Evolutionary conservation across 2,797 vertebrate species (phyloP).

Genomic region (Macropus fuliginosus): DNA sequence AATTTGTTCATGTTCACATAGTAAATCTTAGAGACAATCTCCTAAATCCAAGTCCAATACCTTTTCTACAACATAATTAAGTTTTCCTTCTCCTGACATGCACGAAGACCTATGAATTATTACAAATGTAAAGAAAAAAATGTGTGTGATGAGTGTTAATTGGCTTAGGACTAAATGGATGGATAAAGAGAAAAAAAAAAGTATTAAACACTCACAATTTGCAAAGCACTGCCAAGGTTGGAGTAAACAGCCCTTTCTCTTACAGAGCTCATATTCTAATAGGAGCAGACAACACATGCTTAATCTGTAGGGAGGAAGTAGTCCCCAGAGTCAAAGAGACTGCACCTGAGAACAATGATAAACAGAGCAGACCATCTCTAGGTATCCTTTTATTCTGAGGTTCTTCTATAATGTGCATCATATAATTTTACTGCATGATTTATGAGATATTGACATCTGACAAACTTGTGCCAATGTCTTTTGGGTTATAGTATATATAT

Average conservation of each 20-base stretch:
- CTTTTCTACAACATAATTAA: background rate
- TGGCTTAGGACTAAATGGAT: background rate
- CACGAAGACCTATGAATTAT: background rate
- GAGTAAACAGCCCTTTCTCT: background rate
- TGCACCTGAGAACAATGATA: background rate
- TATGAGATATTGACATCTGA: background rate
- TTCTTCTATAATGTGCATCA: background rate
- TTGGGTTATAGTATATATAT: background rate
- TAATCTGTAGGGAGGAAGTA: background rate
- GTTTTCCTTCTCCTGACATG: background rate
- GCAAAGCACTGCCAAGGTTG: background rate
- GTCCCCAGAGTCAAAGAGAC: background rate
- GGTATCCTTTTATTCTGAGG: background rate
- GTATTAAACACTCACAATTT: background rate
- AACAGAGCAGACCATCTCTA: background rate
- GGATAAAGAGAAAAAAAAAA: background rate
- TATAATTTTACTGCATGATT: conserved; percentile 10
- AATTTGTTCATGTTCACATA: background rate
- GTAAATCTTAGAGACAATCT: background rate
- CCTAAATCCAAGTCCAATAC: background rate
- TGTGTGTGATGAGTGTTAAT: background rate
- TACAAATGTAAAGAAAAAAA: background rate
- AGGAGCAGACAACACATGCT: background rate
- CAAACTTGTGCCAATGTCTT: background rate
- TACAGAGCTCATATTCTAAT: background rate